Percentiles rank a stretch among this genome's conserved stretches.
Evolutionary conservation across 2,113 vertebrate genomes (phyloP).

Genomic region (Callopanchax toddi): DNA sequence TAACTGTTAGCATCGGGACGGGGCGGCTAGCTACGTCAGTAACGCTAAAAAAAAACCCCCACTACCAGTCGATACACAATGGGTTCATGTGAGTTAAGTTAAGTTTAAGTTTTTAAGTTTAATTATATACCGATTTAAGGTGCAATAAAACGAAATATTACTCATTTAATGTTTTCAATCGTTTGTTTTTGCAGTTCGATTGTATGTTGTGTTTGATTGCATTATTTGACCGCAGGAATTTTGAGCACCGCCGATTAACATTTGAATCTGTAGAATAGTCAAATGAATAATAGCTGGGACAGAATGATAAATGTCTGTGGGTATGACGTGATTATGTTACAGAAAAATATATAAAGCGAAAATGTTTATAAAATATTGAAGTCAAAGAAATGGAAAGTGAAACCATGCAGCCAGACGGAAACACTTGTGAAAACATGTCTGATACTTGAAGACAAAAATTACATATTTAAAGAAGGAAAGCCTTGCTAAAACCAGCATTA

Average conservation of each 20-base stretch:
- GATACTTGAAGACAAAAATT: not conserved
- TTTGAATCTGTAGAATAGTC: too few relatives aligned
- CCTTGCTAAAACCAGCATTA: not conserved
- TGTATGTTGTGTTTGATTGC: too few relatives aligned
- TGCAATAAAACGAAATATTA: too few relatives aligned
- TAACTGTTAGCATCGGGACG: not conserved
- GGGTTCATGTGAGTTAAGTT: not conserved
- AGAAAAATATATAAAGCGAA: not conserved
- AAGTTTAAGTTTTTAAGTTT: too few relatives aligned
- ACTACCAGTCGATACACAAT: too few relatives aligned
- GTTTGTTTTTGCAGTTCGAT: too few relatives aligned
- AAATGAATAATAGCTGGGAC: too few relatives aligned
- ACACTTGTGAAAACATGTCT: not conserved
- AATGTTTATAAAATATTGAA: not conserved
- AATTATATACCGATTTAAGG: too few relatives aligned
- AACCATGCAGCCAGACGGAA: not conserved
- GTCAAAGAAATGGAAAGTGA: slow-evolving; percentile 27
- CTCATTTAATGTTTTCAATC: too few relatives aligned
- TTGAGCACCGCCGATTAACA: too few relatives aligned
- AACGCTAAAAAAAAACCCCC: not conserved
- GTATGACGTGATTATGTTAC: not conserved
- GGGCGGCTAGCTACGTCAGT: not conserved
- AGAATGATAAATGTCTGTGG: not conserved
- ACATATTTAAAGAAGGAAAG: not conserved
- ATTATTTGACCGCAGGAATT: too few relatives aligned